Evolutionary conservation across 2,113 vertebrate genomes (phyloP), one percentile per base, ranked within the genome.

Genomic region (Alouatta palliata): DNA sequence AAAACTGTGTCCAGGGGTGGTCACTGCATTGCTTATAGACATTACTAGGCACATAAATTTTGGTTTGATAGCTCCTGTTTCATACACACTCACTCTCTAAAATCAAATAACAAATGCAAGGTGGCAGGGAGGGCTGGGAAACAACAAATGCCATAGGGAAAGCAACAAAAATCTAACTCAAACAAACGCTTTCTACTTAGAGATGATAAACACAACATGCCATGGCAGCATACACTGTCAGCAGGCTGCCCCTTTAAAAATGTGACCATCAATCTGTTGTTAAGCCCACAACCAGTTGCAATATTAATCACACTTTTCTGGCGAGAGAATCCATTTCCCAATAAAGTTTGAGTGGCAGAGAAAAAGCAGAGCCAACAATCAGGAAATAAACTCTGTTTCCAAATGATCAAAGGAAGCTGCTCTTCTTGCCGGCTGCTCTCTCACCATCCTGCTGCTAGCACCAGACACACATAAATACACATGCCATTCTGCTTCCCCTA

Each of bases 281-380:
- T 88, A 96, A 95, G 91, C 92, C 90, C 87, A 89, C 92, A 94
- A 86, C 95, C 95, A 90, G 91, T 54, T 75, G 92, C 37, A 56
- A 81, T 93, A 98, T 98, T 98, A 97, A 97, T 98, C 97, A 98
- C 83, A 86, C 56, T 89, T 94, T 79, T 68, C 91, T 98, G 96
- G 96, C 97, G 98, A 94, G 92, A 97, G 92, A 96, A 98, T 96
- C 95, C 90, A 95, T 96, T 97, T 97, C 96, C 96, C 96, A 91
- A 95, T 97, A 96, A 98, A 97, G 96, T 98, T 96, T 97, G 97
- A 97, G 96, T 97, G 96, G 97, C 96, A 97, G 94, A 91, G 95
- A 96, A 97, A 97, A 97, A 95, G 95, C 97, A 97, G 94, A 94
- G 96, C 96, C 97, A 97, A 93, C 71, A 77, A 95, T 45, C 23